These are phyloP conservation scores for Chironomus riparius DNA, from an alignment of 2,888 invertebrate species.

Conservation along the genomic window DNA sequence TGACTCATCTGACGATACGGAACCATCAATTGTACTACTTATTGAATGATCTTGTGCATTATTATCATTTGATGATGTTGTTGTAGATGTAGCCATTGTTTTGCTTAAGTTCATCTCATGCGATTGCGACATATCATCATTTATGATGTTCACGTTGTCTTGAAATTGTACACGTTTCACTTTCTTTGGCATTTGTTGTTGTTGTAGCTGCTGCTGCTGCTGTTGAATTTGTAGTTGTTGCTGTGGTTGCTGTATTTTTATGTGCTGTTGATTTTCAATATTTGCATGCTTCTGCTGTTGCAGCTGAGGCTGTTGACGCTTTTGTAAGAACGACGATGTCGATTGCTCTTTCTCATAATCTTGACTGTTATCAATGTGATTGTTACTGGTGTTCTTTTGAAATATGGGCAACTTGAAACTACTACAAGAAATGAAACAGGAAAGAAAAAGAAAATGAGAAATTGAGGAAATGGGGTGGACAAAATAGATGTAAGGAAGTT, in stretches of 20 bases:
- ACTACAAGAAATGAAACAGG: not conserved
- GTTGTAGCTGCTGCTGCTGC: not conserved
- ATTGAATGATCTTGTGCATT: conserved; percentile 34
- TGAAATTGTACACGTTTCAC: conserved; percentile 41
- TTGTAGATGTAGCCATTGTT: conserved; percentile 25
- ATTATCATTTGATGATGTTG: conserved; percentile 34
- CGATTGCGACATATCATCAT: conserved; percentile 10
- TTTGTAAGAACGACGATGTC: conserved; percentile 10
- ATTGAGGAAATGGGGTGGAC: not conserved
- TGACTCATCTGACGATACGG: conserved; percentile 17
- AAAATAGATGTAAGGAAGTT: not conserved
- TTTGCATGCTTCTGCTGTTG: conserved; percentile 15
- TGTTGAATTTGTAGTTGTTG: conserved; percentile 24
- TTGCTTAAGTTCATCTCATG: conserved; percentile 32
- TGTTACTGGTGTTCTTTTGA: conserved; percentile 13
- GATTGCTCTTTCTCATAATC: conserved; percentile 17
- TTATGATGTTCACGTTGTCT: conserved; percentile 35
- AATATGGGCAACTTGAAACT: conserved; percentile 17
- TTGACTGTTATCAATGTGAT: conserved; percentile 18
- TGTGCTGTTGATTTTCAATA: not conserved
- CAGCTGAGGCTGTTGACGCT: not conserved
- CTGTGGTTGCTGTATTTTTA: not conserved
- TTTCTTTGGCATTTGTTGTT: conserved; percentile 31
- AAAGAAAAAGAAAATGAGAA: not conserved
- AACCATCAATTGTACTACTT: conserved; percentile 30